Base-by-base conservation (phyloP, 1,140 invertebrate genomes). In the Lethocerus indicus region DNA sequence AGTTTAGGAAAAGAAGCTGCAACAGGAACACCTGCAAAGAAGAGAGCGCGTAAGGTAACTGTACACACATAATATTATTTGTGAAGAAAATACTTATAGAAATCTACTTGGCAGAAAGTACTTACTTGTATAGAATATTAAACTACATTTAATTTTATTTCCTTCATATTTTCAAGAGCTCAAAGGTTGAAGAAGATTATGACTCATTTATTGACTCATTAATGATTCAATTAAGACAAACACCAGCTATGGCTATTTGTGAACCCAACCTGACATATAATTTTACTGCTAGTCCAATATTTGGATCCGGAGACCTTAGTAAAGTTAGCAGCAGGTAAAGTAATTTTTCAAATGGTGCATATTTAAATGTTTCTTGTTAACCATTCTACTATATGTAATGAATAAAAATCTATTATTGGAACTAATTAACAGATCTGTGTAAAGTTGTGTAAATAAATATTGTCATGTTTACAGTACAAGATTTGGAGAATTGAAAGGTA, bases 131-230 rank as follows among this genome's bases (percentile, higher is more conserved):
- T 32, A 32, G 29, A 32, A 32, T 32, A n/a, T 32, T 9, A 9
- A 9, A 32, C n/a, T n/a, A n/a, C n/a, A n/a, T n/a, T 36, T 36
- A 36, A 16, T 2, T 36, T 14, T 7, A 16, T 14, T 7, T 7
- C 35, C 20, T 36, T 21, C 2, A 27, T 47, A 50, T 47, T 47
- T 54, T 51, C 0, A 45, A 71, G 62, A 69, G 80, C 24, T 87
- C 83, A 2, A 83, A 86, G 58, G 69, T 84, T 14, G 84, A 91
- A 58, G 89, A 93, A 68, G 88, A 93, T 66, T 88, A 89, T 64
- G 89, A 93, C 62, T 78, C 78, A 6, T 92, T 83, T 60, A 82
- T 91, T 55, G 90, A 92, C 57, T 82, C 79, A 58, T 69, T 94
- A 25, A 83, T 93, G 75, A 69, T 71, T 21, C 88, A 94, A 61